Evolutionary conservation across 2,797 vertebrate species (phyloP).

Genomic region (Centroberyx gerrardi): DNA sequence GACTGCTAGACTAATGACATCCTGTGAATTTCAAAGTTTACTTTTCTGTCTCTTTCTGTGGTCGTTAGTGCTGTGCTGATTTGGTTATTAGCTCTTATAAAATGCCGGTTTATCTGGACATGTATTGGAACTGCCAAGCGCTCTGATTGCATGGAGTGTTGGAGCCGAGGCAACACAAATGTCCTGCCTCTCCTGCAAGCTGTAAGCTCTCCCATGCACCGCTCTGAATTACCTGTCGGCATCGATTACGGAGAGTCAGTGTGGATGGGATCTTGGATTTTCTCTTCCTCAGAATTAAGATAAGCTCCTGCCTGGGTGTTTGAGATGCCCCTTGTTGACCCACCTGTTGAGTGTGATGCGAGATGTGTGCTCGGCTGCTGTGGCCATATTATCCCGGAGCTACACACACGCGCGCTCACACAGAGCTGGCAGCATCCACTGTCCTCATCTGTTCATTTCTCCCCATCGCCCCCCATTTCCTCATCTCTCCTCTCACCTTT

Average conservation of each 20-base stretch:
- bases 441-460: conserved; percentile 70
- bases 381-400: conserved; percentile 67
- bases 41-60: conserved; percentile 45
- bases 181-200: conserved; percentile 66
- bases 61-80: conserved; percentile 54
- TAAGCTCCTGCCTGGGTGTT: conserved; percentile 85
- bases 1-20: conserved; percentile 12
- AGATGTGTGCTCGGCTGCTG: conserved; percentile 62
- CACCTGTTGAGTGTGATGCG: conserved; percentile 76
- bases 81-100: conserved; percentile 57
- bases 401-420: conserved; percentile 32
- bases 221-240: conserved; percentile 87
- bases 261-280: conserved; percentile 87
- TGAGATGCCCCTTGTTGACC: conserved; percentile 84
- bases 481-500: conserved; percentile 66
- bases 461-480: conserved; percentile 35
- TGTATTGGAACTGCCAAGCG: conserved; percentile 52
- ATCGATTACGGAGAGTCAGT: conserved; percentile 84
- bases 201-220: conserved; percentile 78
- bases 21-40: conserved; percentile 22
- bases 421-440: conserved; percentile 54
- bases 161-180: conserved; percentile 64
- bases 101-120: conserved; percentile 56
- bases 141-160: conserved; percentile 75
- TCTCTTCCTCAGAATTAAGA: conserved; percentile 88